Conservation (phyloP, 2,888 invertebrate species). For the Noctua fimbriata region DNA sequence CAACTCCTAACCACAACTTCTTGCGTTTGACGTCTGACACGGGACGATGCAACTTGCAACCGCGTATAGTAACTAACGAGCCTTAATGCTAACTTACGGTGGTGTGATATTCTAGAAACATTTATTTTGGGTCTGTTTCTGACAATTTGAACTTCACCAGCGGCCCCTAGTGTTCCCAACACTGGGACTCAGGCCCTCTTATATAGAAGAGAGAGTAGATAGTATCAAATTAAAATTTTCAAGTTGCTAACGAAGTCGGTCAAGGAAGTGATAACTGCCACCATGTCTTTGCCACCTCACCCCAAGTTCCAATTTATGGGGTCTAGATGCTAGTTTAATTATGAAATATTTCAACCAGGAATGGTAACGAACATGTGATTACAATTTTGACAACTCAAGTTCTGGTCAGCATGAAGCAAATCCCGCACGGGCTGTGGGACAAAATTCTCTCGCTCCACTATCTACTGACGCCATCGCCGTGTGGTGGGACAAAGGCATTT, state of each 20-base stretch:
- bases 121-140: background rate
- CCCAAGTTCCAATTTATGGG: background rate
- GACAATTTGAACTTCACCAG: background rate
- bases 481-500: background rate
- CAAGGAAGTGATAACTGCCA: background rate
- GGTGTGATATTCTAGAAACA: background rate
- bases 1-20: slow-evolving; percentile 63
- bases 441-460: background rate
- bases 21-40: slow-evolving; percentile 67
- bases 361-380: background rate
- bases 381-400: background rate
- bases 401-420: background rate
- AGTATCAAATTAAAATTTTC: background rate
- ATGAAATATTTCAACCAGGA: background rate
- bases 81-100: slow-evolving; percentile 21
- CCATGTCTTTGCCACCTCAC: background rate
- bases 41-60: slow-evolving; percentile 48
- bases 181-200: background rate
- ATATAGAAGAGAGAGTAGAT: background rate
- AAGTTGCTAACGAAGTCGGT: background rate
- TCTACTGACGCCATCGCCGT: background rate
- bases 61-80: slow-evolving; percentile 26
- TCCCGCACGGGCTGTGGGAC: background rate
- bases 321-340: background rate
- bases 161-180: background rate